Conservation (phyloP, 2,113 vertebrate species). For the Dascyllus trimaculatus region DNA sequence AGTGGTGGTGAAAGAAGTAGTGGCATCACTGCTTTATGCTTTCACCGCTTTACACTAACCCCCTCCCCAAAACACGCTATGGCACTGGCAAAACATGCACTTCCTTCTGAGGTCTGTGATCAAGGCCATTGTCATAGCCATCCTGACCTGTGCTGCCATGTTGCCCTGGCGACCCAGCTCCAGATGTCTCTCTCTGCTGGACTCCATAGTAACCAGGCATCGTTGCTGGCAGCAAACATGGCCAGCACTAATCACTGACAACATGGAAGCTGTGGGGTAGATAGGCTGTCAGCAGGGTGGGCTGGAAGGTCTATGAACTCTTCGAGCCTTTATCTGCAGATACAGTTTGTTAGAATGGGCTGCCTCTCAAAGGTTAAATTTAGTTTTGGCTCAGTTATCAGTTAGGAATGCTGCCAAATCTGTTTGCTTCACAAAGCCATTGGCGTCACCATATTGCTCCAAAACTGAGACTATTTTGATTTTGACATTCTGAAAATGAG, state of each 20-base stretch:
- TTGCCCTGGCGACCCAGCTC: conserved; percentile 57
- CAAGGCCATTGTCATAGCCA: conserved; percentile 28
- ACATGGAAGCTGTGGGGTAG: conserved; percentile 50
- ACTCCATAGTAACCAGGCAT: conserved; percentile 49
- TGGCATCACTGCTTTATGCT: background rate
- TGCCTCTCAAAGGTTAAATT: background rate
- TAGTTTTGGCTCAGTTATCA: background rate
- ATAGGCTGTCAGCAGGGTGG: conserved; percentile 41
- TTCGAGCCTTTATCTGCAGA: conserved; percentile 37
- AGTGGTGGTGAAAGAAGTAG: conserved; percentile 2
- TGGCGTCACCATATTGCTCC: too few relatives aligned
- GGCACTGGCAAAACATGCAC: conserved; percentile 4
- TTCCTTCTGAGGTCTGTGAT: conserved; percentile 30
- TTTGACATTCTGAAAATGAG: too few relatives aligned
- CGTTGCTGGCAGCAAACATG: conserved; percentile 54
- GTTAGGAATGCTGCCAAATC: too few relatives aligned
- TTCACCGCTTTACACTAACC: background rate
- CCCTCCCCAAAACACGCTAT: background rate
- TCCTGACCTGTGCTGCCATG: conserved; percentile 41
- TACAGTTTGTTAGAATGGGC: too few relatives aligned
- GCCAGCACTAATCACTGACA: conserved; percentile 64
- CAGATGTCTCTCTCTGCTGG: conserved; percentile 76
- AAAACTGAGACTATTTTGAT: too few relatives aligned
- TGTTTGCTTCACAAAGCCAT: too few relatives aligned
- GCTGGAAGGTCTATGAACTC: conserved; percentile 28